phyloP scores from a whole-genome alignment of 2,888 invertebrate species.

The Papilio gigon region DNA sequence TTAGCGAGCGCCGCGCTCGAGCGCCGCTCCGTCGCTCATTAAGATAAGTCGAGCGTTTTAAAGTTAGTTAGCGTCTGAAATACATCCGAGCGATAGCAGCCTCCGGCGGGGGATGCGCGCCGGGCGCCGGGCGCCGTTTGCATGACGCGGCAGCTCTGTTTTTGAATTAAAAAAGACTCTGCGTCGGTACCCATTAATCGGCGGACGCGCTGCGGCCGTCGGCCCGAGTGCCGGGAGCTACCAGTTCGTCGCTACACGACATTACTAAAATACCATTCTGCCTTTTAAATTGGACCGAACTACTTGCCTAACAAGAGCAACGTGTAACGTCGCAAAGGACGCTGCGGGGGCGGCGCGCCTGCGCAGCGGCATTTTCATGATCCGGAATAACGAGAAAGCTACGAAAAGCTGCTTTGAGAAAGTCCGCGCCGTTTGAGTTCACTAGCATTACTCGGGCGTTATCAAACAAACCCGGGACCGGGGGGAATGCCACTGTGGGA shows the following conservation, averaged over 20 bases:
- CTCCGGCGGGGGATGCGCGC: not conserved
- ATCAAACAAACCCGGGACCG: constrained; percentile 1
- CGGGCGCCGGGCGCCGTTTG: not conserved
- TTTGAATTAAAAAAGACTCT: not conserved
- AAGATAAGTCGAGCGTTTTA: constrained; percentile 26
- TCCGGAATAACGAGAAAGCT: not conserved
- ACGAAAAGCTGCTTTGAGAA: not conserved
- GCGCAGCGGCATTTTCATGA: not conserved
- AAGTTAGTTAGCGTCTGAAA: constrained; percentile 4
- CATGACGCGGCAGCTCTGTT: no score
- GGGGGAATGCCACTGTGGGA: no score
- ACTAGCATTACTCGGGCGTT: not conserved
- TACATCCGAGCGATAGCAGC: constrained; percentile 17
- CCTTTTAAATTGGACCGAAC: not conserved
- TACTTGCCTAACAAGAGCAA: not conserved
- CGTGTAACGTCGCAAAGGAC: not conserved
- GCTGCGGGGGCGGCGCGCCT: not conserved
- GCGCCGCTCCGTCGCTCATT: not conserved
- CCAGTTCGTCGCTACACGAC: not conserved
- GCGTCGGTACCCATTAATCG: not conserved
- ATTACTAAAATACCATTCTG: not conserved
- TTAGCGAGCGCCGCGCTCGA: not conserved
- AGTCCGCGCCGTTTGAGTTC: not conserved
- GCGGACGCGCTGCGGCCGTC: no score
- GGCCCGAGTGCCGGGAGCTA: not conserved